phyloP scores from a whole-genome alignment of 2,888 invertebrate species.

The Blera fallax region DNA sequence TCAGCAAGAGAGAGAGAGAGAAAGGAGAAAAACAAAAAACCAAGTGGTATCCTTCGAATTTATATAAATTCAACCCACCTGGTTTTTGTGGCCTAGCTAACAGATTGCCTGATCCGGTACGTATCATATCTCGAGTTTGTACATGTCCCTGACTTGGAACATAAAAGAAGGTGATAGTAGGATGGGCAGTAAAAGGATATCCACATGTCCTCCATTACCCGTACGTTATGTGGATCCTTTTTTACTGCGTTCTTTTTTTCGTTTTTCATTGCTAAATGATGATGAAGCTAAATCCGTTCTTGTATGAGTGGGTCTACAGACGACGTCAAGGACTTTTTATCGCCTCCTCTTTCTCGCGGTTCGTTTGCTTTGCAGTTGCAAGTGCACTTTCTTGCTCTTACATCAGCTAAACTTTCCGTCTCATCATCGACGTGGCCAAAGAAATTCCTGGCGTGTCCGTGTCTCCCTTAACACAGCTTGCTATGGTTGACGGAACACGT shows the following conservation, averaged over 20 bases:
- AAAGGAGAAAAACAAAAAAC: conserved; percentile 26
- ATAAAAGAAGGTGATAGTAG: conserved; percentile 6
- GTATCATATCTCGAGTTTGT: conserved; percentile 31
- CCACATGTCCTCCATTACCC: conserved; percentile 32
- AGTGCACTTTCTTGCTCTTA: neutral
- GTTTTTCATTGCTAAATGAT: conserved; percentile 29
- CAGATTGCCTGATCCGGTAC: conserved; percentile 40
- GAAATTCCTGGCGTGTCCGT: neutral
- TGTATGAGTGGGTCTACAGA: neutral
- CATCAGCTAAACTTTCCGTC: neutral
- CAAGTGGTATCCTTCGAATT: neutral
- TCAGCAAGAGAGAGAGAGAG: neutral
- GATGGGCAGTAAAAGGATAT: conserved; percentile 37
- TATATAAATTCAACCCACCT: conserved; percentile 52
- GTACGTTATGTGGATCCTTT: neutral
- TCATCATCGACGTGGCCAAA: conserved; percentile 8
- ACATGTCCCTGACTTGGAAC: conserved; percentile 14
- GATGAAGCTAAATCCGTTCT: conserved; percentile 52
- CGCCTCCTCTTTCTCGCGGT: neutral
- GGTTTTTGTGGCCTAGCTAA: conserved; percentile 56
- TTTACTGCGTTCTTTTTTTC: neutral
- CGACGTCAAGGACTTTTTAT: neutral
- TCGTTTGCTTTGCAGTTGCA: neutral
- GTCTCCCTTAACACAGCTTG: neutral
- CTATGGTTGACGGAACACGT: conserved; percentile 25